A percentile compares a stretch with the other conserved stretches of the same genome.
Evolutionary conservation across 1,140 invertebrate species (phyloP).

Genomic region (Bactericera cockerelli): DNA sequence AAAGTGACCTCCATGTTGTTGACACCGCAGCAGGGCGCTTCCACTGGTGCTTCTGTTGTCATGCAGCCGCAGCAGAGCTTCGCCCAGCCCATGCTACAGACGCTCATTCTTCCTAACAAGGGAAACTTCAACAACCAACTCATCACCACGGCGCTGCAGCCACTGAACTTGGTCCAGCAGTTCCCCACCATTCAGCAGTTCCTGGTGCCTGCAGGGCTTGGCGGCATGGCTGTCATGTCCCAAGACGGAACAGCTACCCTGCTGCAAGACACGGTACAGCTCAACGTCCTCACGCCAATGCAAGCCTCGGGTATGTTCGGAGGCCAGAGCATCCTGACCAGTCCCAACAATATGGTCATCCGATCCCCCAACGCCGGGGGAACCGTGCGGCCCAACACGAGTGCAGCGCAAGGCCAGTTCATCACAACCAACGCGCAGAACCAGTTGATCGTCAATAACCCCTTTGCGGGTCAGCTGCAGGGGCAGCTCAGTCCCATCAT

Average conservation of each 20-base stretch:
- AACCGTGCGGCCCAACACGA: constrained; percentile 7
- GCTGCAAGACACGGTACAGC: constrained; percentile 49
- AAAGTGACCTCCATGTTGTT: constrained; percentile 59
- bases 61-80: constrained; percentile 23
- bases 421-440: constrained; percentile 39
- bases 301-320: constrained; percentile 42
- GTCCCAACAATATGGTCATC: constrained; percentile 52
- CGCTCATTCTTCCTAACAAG: constrained; percentile 56
- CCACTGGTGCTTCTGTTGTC: constrained; percentile 21
- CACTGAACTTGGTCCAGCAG: constrained; percentile 62
- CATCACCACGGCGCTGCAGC: constrained; percentile 37
- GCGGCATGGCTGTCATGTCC: constrained; percentile 53
- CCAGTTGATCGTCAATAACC: constrained; percentile 55
- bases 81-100: constrained; percentile 33
- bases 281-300: constrained; percentile 57
- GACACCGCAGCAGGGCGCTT: constrained; percentile 37
- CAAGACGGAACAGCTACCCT: constrained; percentile 48
- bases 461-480: constrained; percentile 36
- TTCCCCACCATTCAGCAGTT: constrained; percentile 66
- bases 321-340: constrained; percentile 45
- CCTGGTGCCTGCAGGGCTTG: constrained; percentile 60
- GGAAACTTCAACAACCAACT: constrained; percentile 22
- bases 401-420: constrained; percentile 17
- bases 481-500: constrained; percentile 63
- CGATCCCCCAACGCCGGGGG: constrained; percentile 36